Percentiles rank a stretch among this genome's conserved stretches.
phyloP scores from a whole-genome alignment of 2,888 invertebrate species.

The Caradrina kadenii region DNA sequence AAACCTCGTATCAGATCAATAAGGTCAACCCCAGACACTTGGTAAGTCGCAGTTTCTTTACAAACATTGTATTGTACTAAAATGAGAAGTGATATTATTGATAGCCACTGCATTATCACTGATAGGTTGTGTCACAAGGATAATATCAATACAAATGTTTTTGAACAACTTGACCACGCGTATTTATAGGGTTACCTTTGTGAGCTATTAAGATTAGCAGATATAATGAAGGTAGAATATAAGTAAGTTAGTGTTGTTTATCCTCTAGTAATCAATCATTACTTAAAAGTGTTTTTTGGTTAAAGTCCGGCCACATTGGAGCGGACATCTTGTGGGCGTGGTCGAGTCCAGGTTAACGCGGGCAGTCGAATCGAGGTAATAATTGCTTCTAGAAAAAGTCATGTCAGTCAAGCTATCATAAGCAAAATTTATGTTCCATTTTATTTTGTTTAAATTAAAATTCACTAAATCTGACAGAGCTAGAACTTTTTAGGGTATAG shows the following conservation, averaged over 20 bases:
- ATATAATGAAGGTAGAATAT: conserved; percentile 12
- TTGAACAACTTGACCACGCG: conserved; percentile 43
- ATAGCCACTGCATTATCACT: conserved; percentile 59
- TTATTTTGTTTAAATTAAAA: too few relatives aligned
- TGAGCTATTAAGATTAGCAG: conserved; percentile 1
- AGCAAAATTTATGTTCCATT: too few relatives aligned
- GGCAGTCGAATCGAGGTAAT: too few relatives aligned
- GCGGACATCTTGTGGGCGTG: too few relatives aligned
- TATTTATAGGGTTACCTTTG: conserved; percentile 66
- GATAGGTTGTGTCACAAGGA: conserved; percentile 56
- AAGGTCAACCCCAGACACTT: conserved; percentile 65
- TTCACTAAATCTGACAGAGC: too few relatives aligned
- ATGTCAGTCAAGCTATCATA: too few relatives aligned
- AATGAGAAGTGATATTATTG: conserved; percentile 45
- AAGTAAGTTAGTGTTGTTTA: conserved; percentile 12
- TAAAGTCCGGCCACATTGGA: too few relatives aligned
- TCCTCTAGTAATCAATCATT: conserved; percentile 16
- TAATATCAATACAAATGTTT: conserved; percentile 65
- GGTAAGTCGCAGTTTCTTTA: conserved; percentile 67
- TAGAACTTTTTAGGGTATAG: too few relatives aligned
- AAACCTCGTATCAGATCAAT: conserved; percentile 69
- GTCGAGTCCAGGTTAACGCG: too few relatives aligned
- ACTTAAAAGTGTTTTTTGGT: not conserved
- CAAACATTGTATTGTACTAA: conserved; percentile 51
- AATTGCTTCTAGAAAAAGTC: too few relatives aligned